Conservation (phyloP, 2,888 invertebrate species). For the Acleris sparsana region DNA sequence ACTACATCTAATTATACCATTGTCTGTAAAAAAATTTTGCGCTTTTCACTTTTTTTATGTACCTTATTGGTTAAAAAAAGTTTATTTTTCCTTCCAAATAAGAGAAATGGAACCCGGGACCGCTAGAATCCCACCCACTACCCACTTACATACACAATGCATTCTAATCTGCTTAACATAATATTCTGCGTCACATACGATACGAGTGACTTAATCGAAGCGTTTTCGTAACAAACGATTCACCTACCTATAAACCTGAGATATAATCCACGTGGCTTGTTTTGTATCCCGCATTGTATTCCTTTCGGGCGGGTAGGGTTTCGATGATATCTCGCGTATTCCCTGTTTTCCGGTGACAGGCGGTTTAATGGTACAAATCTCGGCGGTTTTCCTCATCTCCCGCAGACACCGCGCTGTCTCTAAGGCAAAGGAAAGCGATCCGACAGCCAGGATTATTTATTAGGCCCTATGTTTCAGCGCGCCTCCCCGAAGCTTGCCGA, state of each 20-base stretch:
- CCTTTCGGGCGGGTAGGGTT: slow-evolving; percentile 19
- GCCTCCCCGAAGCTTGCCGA: slow-evolving; percentile 7
- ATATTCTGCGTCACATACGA: too few relatives aligned
- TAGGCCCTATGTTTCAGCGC: slow-evolving; percentile 54
- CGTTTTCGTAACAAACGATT: not conserved
- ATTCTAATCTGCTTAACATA: too few relatives aligned
- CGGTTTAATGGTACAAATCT: slow-evolving; percentile 66
- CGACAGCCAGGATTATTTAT: slow-evolving; percentile 63
- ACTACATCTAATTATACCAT: too few relatives aligned
- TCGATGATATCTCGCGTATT: slow-evolving; percentile 50
- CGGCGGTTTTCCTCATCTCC: slow-evolving; percentile 58
- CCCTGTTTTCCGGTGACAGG: slow-evolving; percentile 54
- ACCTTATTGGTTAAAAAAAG: too few relatives aligned
- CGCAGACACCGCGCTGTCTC: slow-evolving; percentile 41
- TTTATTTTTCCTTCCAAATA: too few relatives aligned
- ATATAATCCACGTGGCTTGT: slow-evolving; percentile 24
- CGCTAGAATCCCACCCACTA: too few relatives aligned
- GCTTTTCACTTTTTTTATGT: too few relatives aligned
- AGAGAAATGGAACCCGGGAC: too few relatives aligned
- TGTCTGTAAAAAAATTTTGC: too few relatives aligned
- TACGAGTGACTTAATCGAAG: too few relatives aligned
- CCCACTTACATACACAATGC: too few relatives aligned
- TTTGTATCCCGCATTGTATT: slow-evolving; percentile 21
- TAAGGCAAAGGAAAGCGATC: slow-evolving; percentile 52
- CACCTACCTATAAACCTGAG: slow-evolving; percentile 6